Evolutionary conservation across 2,888 invertebrate species (phyloP), one percentile per base, ranked within the genome.

Genomic region (Chloromyia formosa): DNA sequence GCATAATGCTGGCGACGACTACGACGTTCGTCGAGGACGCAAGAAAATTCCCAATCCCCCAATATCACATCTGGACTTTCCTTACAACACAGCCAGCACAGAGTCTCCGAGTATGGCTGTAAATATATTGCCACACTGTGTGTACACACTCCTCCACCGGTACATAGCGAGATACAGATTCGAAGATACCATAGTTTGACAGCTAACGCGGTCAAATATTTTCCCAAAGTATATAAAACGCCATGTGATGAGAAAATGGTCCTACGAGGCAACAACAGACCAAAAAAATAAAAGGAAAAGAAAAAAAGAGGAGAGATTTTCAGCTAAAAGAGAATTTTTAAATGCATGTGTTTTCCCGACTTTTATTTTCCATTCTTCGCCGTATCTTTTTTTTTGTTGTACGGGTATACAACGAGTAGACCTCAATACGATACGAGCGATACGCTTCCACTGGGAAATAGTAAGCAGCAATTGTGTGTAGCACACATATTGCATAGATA

Each of bases 271-370:
- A 7, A 45, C 66, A 49, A 45, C n/a, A n/a, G n/a, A n/a, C n/a
- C n/a, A n/a, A n/a, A n/a, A n/a, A n/a, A n/a, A n/a, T n/a, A n/a
- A n/a, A n/a, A n/a, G 66, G 45, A 45, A 64, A 66, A 66, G 22
- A n/a, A 45, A 45, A 12, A 58, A 71, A 23, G 71, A 71, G 71
- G 71, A 40, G 69, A 69, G 56, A 56, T 71, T 71, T 35, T 35
- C 27, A 35, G 27, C 35, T 18, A 66, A 40, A 71, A 71, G 71
- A 71, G 71, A 71, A 71, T 71, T 71, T 71, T 71, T 71, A 35
- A 71, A 71, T 71, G 71, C 56, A 69, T 22, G 69, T 22, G 35
- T 69, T 68, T n/a, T n/a, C n/a, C n/a, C n/a, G n/a, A n/a, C 18
- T 9, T 69, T 54, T 62, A 16, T 40, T 62, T 42, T 49, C 49